A percentile compares a stretch with the other conserved stretches of the same genome.
Evolutionary conservation across 2,797 vertebrate species (phyloP).

Genomic region (Anguilla pacifica): DNA sequence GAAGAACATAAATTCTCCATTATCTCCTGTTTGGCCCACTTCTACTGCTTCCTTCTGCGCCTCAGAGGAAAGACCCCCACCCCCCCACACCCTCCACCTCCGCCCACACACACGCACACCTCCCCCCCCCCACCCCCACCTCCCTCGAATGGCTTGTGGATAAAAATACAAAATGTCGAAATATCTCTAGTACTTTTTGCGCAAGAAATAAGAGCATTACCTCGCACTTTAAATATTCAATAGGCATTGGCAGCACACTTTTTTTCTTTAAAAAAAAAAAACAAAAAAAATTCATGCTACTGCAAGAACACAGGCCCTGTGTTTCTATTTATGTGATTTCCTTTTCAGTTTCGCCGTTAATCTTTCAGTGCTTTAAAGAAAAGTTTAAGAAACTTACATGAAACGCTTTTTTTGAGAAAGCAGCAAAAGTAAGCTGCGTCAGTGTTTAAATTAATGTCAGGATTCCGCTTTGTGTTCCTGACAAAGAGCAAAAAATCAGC

Average conservation of each 20-base stretch:
- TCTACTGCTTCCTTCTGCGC: conserved; percentile 25
- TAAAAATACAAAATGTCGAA: conserved; percentile 23
- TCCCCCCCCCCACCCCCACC: not conserved
- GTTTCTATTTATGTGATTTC: conserved; percentile 10
- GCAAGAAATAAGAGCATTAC: conserved; percentile 23
- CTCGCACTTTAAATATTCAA: conserved; percentile 17
- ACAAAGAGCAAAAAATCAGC: not conserved
- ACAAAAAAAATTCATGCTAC: not conserved
- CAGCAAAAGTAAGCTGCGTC: not conserved
- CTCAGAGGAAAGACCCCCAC: conserved; percentile 25
- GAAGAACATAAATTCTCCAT: conserved; percentile 70
- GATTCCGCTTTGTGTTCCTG: not conserved
- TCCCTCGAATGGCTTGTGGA: conserved; percentile 38
- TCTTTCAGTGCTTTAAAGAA: conserved; percentile 6
- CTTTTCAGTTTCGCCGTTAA: not conserved
- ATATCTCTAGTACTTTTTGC: conserved; percentile 19
- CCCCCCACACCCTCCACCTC: not conserved
- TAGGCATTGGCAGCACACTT: not conserved
- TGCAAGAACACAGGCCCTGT: not conserved
- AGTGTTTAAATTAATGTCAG: not conserved
- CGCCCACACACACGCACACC: too few species aligned
- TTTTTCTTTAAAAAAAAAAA: not conserved
- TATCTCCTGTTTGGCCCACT: conserved; percentile 60
- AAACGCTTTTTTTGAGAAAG: not conserved
- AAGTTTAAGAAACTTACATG: conserved; percentile 11